Conservation (phyloP, 2,888 invertebrate species). For the Leptinotarsa rubiginosa region DNA sequence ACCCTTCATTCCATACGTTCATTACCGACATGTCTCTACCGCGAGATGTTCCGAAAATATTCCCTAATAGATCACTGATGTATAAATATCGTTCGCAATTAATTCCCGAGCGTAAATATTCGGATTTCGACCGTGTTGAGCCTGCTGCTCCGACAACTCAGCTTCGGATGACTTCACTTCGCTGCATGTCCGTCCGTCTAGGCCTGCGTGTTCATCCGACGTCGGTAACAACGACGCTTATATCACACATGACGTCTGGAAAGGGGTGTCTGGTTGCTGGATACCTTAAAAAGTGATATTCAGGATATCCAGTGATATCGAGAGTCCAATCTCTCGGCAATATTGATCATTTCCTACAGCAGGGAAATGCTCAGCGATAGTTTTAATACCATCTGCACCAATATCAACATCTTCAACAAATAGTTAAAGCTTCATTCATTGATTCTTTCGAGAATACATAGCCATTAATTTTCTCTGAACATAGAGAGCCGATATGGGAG, state of each 20-base stretch:
- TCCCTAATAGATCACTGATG: constrained; percentile 32
- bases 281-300: background rate
- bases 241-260: constrained; percentile 4
- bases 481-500: no score
- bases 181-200: background rate
- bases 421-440: no score
- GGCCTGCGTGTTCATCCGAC: background rate
- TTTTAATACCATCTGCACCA: no score
- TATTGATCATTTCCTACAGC: no score
- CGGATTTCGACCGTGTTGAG: constrained; percentile 29
- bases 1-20: background rate
- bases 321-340: no score
- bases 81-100: constrained; percentile 32
- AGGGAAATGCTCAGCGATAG: no score
- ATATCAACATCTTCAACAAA: no score
- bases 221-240: background rate
- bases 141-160: constrained; percentile 29
- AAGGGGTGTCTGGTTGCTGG: background rate
- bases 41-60: constrained; percentile 22
- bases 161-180: constrained; percentile 24
- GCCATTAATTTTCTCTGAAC: no score
- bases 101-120: constrained; percentile 18
- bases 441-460: no score
- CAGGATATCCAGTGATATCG: no score
- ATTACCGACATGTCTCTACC: background rate